Evolutionary conservation across 1,140 invertebrate species (phyloP).

Genomic region (Arion vulgaris): DNA sequence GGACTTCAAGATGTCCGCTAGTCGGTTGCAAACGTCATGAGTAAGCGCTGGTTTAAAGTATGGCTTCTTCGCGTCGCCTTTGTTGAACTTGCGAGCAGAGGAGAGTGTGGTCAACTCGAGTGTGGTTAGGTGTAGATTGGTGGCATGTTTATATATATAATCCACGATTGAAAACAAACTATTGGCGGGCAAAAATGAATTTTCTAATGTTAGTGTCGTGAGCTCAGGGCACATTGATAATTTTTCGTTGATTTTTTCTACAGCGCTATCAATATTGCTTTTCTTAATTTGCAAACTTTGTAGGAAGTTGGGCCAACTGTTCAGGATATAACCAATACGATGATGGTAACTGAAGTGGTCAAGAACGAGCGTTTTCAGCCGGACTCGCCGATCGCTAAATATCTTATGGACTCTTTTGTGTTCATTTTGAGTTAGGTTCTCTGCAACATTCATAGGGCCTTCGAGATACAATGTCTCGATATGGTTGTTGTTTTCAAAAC

Average conservation of each 20-base stretch:
- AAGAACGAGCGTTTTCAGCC: constrained; percentile 37
- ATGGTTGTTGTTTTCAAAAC: constrained; percentile 44
- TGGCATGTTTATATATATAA: constrained; percentile 6
- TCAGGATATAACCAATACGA: constrained; percentile 44
- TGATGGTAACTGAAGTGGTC: constrained; percentile 53
- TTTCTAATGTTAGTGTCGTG: constrained; percentile 39
- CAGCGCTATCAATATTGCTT: constrained; percentile 44
- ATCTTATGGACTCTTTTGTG: constrained; percentile 39
- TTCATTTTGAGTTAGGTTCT: constrained; percentile 41
- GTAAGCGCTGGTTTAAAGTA: constrained; percentile 42
- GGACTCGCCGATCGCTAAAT: background rate
- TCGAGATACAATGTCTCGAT: constrained; percentile 44
- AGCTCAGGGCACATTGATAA: constrained; percentile 28
- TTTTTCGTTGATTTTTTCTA: constrained; percentile 38
- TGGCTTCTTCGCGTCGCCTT: constrained; percentile 37
- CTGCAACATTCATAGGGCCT: constrained; percentile 48
- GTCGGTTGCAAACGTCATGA: constrained; percentile 4
- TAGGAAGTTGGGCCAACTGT: constrained; percentile 46
- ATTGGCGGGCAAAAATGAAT: constrained; percentile 40
- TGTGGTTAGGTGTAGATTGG: constrained; percentile 3
- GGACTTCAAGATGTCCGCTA: constrained; percentile 37
- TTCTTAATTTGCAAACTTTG: constrained; percentile 41
- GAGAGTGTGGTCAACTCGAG: constrained; percentile 47
- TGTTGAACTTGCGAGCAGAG: constrained; percentile 40
- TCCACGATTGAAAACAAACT: constrained; percentile 35